Conservation (phyloP, 2,888 invertebrate species). For the Lacanobia wlatinum region DNA sequence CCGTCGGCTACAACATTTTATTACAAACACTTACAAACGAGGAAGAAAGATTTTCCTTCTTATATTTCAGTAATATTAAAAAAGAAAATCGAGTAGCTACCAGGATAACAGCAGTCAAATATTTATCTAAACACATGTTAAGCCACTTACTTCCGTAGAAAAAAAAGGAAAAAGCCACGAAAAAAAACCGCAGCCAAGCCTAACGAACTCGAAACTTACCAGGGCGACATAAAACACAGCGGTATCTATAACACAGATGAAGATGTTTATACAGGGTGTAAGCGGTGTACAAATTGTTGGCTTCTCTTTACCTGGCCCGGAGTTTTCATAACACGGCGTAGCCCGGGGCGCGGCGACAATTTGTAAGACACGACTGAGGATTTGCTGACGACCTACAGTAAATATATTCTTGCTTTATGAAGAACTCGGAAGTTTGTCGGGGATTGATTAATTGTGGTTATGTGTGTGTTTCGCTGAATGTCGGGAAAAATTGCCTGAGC, state of each 20-base stretch:
- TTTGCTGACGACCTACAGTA: slow-evolving; percentile 84
- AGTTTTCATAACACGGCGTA: slow-evolving; percentile 86
- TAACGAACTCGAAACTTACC: slow-evolving; percentile 67
- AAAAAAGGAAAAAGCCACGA: slow-evolving; percentile 8
- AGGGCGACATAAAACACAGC: slow-evolving; percentile 75
- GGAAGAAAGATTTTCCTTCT: neutral
- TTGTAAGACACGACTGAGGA: slow-evolving; percentile 80
- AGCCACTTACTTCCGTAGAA: slow-evolving; percentile 8
- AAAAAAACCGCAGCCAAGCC: slow-evolving; percentile 35
- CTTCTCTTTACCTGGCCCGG: slow-evolving; percentile 83
- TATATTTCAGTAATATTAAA: neutral
- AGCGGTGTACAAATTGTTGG: slow-evolving; percentile 88
- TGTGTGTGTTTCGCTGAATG: neutral
- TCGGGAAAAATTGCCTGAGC: too few species aligned
- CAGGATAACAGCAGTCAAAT: slow-evolving; percentile 17
- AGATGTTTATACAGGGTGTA: slow-evolving; percentile 86
- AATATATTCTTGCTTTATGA: slow-evolving; percentile 82
- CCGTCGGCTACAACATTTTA: neutral
- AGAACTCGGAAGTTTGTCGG: slow-evolving; percentile 62
- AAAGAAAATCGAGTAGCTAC: neutral
- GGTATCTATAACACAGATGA: slow-evolving; percentile 81
- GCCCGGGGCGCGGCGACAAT: slow-evolving; percentile 86
- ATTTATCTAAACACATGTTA: slow-evolving; percentile 23
- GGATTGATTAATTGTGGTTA: slow-evolving; percentile 51
- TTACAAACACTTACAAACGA: neutral